phyloP scores from a whole-genome alignment of 2,113 vertebrate species.

The Megaceryle torquata region DNA sequence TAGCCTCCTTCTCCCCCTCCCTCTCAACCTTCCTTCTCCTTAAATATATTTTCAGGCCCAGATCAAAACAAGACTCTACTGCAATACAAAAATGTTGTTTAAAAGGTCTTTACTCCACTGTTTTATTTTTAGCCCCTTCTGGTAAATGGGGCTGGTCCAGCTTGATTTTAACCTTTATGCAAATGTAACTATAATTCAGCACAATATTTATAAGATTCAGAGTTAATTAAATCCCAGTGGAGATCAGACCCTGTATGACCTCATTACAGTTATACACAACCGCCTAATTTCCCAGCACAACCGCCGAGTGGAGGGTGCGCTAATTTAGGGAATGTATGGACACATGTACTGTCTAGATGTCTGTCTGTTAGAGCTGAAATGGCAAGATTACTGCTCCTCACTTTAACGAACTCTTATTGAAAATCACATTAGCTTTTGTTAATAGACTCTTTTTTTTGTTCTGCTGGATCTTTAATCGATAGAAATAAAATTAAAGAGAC shows the following conservation, averaged over 20 bases:
- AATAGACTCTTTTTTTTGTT: slow-evolving; percentile 52
- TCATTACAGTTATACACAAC: slow-evolving; percentile 73
- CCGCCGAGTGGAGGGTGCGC: slow-evolving; percentile 29
- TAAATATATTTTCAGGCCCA: slow-evolving; percentile 43
- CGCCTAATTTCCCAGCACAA: slow-evolving; percentile 68
- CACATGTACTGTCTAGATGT: slow-evolving; percentile 53
- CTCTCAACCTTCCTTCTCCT: slow-evolving; percentile 22
- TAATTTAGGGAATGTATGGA: slow-evolving; percentile 56
- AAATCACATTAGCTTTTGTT: slow-evolving; percentile 65
- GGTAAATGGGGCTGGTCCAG: slow-evolving; percentile 44
- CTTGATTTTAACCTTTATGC: slow-evolving; percentile 69
- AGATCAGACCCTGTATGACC: slow-evolving; percentile 74
- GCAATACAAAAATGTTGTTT: slow-evolving; percentile 20
- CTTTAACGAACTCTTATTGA: slow-evolving; percentile 11
- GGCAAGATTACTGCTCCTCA: neutral
- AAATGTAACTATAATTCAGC: slow-evolving; percentile 72
- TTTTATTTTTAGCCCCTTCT: slow-evolving; percentile 24
- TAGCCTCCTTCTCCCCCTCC: slow-evolving; percentile 8
- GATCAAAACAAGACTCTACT: slow-evolving; percentile 28
- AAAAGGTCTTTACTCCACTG: neutral
- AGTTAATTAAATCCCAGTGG: slow-evolving; percentile 75
- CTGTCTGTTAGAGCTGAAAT: slow-evolving; percentile 34
- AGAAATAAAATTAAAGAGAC: slow-evolving; percentile 66
- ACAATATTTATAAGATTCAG: slow-evolving; percentile 76
- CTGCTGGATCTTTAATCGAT: slow-evolving; percentile 53